Conservation (phyloP, 1,140 invertebrate genomes). For the Tetramorium parvispinum region DNA sequence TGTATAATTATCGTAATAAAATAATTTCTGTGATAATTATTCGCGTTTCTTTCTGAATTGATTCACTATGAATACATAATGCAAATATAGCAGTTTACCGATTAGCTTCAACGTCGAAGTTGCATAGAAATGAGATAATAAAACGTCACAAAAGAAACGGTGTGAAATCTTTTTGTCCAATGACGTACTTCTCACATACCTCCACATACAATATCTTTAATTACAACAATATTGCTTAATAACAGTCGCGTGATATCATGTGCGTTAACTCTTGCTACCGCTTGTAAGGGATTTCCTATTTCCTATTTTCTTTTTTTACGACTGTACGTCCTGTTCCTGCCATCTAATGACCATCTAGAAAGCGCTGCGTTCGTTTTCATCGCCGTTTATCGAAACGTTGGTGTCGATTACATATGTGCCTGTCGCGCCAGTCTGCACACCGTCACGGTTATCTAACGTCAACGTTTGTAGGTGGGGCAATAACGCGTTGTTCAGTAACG, state of each 20-base stretch:
- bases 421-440: conserved; percentile 28
- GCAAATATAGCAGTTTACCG: background rate
- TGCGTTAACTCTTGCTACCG: background rate
- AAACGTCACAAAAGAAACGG: background rate
- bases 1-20: background rate
- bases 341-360: background rate
- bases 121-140: background rate
- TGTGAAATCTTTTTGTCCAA: background rate
- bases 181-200: background rate
- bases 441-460: conserved; percentile 59
- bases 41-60: background rate
- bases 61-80: background rate
- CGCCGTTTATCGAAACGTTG: background rate
- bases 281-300: background rate
- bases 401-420: conserved; percentile 27
- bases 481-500: conserved; percentile 35
- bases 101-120: background rate
- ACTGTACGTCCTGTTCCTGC: too few species aligned
- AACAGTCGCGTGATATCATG: background rate
- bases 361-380: background rate
- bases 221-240: background rate
- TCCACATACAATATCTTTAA: background rate
- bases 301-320: background rate
- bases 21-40: background rate
- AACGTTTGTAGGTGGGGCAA: conserved; percentile 35